Percentiles rank a stretch among this genome's conserved stretches.
Evolutionary conservation across 2,113 vertebrate genomes (phyloP).

Genomic region (Protobothrops flavoviridis): DNA sequence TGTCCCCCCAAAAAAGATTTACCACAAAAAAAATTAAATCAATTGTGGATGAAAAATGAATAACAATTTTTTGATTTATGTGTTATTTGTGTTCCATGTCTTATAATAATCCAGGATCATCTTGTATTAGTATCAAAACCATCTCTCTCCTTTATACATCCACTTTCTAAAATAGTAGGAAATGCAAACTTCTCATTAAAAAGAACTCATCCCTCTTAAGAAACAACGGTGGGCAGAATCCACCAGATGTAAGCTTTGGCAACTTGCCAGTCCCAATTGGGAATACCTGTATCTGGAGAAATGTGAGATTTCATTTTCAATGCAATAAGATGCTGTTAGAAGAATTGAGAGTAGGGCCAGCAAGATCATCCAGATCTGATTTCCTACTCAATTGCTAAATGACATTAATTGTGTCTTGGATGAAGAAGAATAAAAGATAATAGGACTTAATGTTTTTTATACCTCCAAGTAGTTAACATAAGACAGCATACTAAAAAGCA

Average conservation of each 20-base stretch:
- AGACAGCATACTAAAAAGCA: too few species aligned
- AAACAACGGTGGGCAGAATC: neutral
- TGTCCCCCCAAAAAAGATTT: neutral
- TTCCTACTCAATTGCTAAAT: neutral
- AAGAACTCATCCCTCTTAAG: neutral
- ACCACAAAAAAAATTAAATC: neutral
- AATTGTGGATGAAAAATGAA: neutral
- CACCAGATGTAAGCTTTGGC: neutral
- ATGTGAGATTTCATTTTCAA: neutral
- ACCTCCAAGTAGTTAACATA: conserved; percentile 1
- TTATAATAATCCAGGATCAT: neutral
- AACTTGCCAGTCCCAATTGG: neutral
- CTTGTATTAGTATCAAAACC: neutral
- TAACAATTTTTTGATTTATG: neutral
- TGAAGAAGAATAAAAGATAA: neutral
- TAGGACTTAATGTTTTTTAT: conserved; percentile 22
- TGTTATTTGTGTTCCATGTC: neutral
- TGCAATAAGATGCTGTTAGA: neutral
- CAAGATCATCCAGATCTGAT: neutral
- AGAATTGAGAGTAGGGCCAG: neutral
- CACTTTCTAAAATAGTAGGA: neutral
- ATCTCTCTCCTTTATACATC: neutral
- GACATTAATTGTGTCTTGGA: neutral
- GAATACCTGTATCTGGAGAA: neutral
- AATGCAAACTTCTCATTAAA: neutral